Base-by-base conservation (phyloP, 2,888 invertebrate genomes). In the Tuta absoluta region DNA sequence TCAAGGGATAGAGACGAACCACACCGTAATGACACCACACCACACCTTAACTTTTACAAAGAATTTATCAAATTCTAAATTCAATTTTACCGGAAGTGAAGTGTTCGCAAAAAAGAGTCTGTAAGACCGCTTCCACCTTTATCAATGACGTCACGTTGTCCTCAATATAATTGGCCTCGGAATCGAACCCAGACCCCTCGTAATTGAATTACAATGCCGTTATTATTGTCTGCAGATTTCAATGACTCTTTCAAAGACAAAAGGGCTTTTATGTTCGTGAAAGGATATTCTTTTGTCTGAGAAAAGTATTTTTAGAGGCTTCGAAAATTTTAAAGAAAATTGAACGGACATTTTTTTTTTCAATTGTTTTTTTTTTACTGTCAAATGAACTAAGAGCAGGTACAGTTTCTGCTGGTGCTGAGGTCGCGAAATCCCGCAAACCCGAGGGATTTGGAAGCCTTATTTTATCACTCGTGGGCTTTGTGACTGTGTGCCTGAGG, bases 191-290 rank as follows among this genome's bases (percentile, higher is more conserved):
- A 62, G 63, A 33, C 65, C 67, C 63, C 41, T 33, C 41, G 66
- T 70, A 72, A 72, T 72, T 70, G 69, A 72, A 70, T 71, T 67
- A 72, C 72, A 72, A 71, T 72, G 66, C 69, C 70, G 62, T 68
- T 72, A 68, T 72, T 72, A 68, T 69, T 69, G 68, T 66, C 58
- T 59, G 45, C 53, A 62, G 58, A 65, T 59, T 57, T 63, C 68
- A 62, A 70, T 65, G 68, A 63, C 66, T 62, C 53, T 59, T 64
- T 53, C 17, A 58, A 64, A 69, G 67, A 70, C 67, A 68, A 71
- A 11, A 24, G 28, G 10, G 4, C 33, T 33, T 33, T 33, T 10
- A 23, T 53, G 23, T 24, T 12, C 5, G 23, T 53, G 23, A 23
- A 53, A 23, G 49, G 49, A 49, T 51, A 23, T 51, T 51, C 19